Evolutionary conservation across 2,888 invertebrate genomes (phyloP), one percentile per base, ranked within the genome.

Genomic region (Andrena hattorfiana): DNA sequence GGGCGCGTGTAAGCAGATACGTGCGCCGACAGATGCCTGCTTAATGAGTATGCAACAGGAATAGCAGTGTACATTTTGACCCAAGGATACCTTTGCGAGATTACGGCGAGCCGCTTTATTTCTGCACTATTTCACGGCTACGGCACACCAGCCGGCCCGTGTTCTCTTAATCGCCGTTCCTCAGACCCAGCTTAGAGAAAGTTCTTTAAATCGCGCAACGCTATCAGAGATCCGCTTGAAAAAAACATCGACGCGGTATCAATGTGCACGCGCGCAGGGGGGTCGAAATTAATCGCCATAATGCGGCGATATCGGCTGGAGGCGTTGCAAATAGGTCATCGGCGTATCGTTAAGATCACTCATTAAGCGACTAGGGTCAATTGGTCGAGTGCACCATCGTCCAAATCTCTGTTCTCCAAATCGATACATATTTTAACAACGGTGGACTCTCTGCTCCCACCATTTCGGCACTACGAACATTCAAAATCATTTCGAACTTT

Each of bases 201-300:
- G 51, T n/a, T 51, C 51, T 48, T 20, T 42, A 10, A 32, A 68
- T 63, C 49, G 13, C 48, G 10, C 16, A 20, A 28, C 51, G 54
- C 67, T 74, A 72, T 76, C 75, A 7, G 48, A 7, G 23, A 51
- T 28, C 32, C 13, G 20, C n/a, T 7, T 32, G 69, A 64, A 76
- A 76, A 32, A 67, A 26, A 63, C 32, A 48, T 54, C 13, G 16
- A n/a, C n/a, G 20, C 63, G 62, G 23, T 79, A 79, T 85, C 83
- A 30, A 49, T 35, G 62, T 56, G 42, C 77, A 72, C 80, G 73
- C 75, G 62, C 74, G 63, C 60, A 49, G 54, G 49, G 56, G 48
- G 63, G 56, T 63, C 56, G 74, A 72, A 62, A 84, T 87, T 85
- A 42, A 82, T 81, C 79, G 26, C 4, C 51, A 3, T 49, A 59